A percentile compares a stretch with the other conserved stretches of the same genome.
Conservation (phyloP, 2,888 invertebrate genomes). For the Conchocele bisecta region DNA sequence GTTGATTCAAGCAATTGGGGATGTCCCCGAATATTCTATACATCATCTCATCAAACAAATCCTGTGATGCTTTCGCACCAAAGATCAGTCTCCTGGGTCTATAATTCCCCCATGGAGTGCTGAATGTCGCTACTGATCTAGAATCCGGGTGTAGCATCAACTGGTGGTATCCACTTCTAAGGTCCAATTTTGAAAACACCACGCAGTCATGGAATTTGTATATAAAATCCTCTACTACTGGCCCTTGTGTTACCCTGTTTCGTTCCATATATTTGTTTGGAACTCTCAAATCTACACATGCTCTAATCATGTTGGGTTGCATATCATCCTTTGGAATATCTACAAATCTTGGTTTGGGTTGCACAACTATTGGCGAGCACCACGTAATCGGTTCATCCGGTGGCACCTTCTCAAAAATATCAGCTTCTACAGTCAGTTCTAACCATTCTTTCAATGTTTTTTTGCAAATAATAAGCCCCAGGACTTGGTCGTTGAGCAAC, state of each 20-base stretch:
- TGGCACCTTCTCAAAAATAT: slow-evolving; percentile 17
- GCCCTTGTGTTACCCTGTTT: slow-evolving; percentile 24
- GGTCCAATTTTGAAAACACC: slow-evolving; percentile 13
- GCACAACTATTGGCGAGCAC: slow-evolving; percentile 25
- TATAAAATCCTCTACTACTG: slow-evolving; percentile 36
- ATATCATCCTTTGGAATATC: slow-evolving; percentile 4
- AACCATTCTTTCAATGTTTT: slow-evolving; percentile 9
- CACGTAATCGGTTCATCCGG: slow-evolving; percentile 18
- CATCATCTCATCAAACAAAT: slow-evolving; percentile 33
- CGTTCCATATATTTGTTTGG: slow-evolving; percentile 11
- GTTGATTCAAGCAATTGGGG: slow-evolving; percentile 23
- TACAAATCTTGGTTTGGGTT: slow-evolving; percentile 22
- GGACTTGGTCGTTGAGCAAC: slow-evolving; percentile 18
- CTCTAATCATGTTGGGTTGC: slow-evolving; percentile 22
- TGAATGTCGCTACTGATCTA: background rate
- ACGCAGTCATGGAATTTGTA: slow-evolving; percentile 23
- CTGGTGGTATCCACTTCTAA: background rate
- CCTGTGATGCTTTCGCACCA: slow-evolving; percentile 34
- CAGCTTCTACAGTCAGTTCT: slow-evolving; percentile 9
- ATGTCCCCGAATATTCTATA: slow-evolving; percentile 32
- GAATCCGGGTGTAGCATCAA: slow-evolving; percentile 13
- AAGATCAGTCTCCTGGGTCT: slow-evolving; percentile 26
- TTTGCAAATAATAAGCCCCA: slow-evolving; percentile 19
- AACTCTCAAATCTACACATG: background rate
- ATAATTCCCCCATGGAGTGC: slow-evolving; percentile 8